Base-by-base conservation (phyloP, 2,888 invertebrate genomes). In the Caenorhabditis auriculariae region DNA sequence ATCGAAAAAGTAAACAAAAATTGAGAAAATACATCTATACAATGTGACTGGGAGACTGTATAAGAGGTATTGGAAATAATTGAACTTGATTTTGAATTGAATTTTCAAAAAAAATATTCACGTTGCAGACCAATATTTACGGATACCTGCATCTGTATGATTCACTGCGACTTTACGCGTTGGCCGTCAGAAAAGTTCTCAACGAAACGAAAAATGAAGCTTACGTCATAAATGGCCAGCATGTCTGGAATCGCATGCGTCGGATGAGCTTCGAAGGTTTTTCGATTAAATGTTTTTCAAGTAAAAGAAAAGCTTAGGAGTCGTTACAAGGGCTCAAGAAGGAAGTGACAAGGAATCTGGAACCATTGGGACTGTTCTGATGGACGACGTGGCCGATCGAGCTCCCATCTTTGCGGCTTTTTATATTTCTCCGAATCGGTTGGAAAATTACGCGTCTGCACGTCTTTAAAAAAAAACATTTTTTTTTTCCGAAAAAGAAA, bases 351-450 rank as follows among this genome's bases (percentile, higher is more conserved):
- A 51, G 43, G 35, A 12, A 32, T 32, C 47, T n/a, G 69, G 61
- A 38, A 59, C 70, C 15, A 58, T 73, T 32, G 78, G 76, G 7
- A 71, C 66, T 4, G 78, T 79, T 15, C 47, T 73, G 24, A 80
- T 79, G 79, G 79, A 79, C 59, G 79, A 79, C 50, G 57, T 79
- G 38, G 77, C 74, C 19, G 79, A 79, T 53, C 52, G 79, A 17
- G 78, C 79, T 1, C 79, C 77, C 4, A 67, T 75, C 24, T 79
- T 77, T 46, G 76, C 75, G 0, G 79, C 79, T 15, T 79, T 79
- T 60, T 79, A 62, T 55, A 75, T 80, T 2, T 65, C 75, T 0
- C 78, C 79, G 5, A 77, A 71, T 37, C 64, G 57, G 57, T 57
- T 21, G 15, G 28, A 15, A 46, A n/a, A n/a, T n/a, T n/a, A n/a